A percentile compares a stretch with the other conserved stretches of the same genome.
Conservation (phyloP, 2,797 vertebrate species). For the Acanthornis magna region DNA sequence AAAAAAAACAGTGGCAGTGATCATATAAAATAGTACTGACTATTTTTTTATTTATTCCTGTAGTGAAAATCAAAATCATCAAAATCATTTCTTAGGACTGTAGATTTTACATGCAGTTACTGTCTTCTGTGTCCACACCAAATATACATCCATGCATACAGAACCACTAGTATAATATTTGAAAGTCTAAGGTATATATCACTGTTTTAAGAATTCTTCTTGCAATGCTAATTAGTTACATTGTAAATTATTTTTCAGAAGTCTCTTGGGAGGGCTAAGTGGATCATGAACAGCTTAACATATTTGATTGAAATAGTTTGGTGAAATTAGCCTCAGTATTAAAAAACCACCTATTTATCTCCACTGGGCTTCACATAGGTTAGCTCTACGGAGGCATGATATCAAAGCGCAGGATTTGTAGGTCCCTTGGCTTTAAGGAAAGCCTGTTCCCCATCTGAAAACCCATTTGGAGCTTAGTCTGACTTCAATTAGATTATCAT, state of each 20-base stretch:
- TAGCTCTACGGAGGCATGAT: not conserved
- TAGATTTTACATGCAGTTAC: not conserved
- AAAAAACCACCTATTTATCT: not conserved
- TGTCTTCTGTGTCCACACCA: not conserved
- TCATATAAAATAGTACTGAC: not conserved
- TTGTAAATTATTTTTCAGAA: slow-evolving; percentile 2
- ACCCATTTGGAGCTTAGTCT: not conserved
- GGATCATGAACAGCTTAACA: not conserved
- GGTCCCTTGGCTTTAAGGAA: not conserved
- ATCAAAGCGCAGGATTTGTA: not conserved
- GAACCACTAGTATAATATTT: not conserved
- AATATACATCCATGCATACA: not conserved
- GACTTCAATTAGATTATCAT: slow-evolving; percentile 27
- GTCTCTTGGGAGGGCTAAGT: not conserved
- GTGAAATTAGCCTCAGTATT: not conserved
- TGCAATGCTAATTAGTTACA: not conserved
- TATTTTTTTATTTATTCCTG: not conserved
- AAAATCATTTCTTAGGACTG: not conserved
- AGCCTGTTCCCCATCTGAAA: not conserved
- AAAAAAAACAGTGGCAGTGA: not conserved
- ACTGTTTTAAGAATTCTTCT: not conserved
- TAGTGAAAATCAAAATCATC: not conserved
- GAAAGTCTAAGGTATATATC: not conserved
- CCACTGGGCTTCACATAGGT: not conserved
- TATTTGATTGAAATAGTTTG: not conserved